Evolutionary conservation across 2,113 vertebrate species (phyloP).

Genomic region (Osmerus eperlanus): DNA sequence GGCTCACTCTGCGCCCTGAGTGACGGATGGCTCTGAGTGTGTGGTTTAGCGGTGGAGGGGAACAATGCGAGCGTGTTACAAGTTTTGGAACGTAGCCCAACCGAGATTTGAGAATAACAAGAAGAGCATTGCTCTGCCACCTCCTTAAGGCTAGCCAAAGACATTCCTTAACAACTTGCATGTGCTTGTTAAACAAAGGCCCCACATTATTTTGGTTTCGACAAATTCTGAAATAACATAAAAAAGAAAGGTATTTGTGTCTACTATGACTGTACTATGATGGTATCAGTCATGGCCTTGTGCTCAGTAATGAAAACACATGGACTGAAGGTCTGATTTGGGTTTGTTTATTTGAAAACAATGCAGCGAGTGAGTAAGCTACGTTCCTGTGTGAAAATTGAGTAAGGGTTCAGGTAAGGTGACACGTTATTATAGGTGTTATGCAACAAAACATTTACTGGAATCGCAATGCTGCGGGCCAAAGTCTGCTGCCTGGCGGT

Average conservation of each 20-base stretch:
- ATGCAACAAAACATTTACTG: conserved; percentile 32
- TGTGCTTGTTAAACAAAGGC: conserved; percentile 11
- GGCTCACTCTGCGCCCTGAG: background rate
- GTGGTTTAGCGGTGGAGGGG: background rate
- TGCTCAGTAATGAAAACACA: background rate
- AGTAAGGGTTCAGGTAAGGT: conserved; percentile 22
- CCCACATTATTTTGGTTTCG: conserved; percentile 9
- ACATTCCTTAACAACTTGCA: conserved; percentile 21
- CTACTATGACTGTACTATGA: background rate
- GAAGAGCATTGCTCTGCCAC: conserved; percentile 4
- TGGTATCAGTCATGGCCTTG: too few species aligned
- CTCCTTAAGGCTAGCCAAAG: conserved; percentile 7
- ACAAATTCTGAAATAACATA: background rate
- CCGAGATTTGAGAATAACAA: conserved; percentile 8
- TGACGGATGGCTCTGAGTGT: background rate
- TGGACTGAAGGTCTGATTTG: background rate
- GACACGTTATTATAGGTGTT: conserved; percentile 13
- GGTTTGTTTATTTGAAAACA: background rate
- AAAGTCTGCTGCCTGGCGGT: conserved; percentile 14
- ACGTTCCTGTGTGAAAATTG: background rate
- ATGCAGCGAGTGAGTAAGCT: background rate
- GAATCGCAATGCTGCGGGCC: conserved; percentile 15
- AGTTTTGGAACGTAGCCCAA: conserved; percentile 5
- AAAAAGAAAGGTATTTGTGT: background rate
- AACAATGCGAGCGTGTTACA: conserved; percentile 5